Conservation (phyloP, 2,113 vertebrate genomes). For the Leucosticte australis region DNA sequence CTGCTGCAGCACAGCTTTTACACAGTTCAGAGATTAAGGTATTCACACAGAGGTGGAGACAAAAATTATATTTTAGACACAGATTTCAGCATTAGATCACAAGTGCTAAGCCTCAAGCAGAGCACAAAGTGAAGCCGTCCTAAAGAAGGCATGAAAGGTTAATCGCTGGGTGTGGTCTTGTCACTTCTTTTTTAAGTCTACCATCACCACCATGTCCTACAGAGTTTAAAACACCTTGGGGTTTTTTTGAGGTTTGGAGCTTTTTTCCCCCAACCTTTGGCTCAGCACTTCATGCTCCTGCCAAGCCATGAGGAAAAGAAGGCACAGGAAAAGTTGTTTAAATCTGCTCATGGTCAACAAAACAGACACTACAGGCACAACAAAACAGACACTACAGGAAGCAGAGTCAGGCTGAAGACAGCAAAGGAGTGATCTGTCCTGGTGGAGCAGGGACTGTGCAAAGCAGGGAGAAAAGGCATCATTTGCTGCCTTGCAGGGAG, state of each 20-base stretch:
- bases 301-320: background rate
- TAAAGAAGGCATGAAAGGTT: background rate
- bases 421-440: background rate
- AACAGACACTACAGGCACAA: background rate
- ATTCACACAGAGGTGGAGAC: background rate
- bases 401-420: background rate
- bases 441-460: background rate
- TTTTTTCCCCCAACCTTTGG: background rate
- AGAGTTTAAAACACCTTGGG: background rate
- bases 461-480: background rate
- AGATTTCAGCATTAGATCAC: background rate
- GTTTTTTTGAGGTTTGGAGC: rapidly evolving
- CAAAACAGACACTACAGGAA: background rate
- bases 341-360: background rate
- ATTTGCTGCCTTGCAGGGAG: background rate
- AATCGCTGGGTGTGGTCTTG: background rate
- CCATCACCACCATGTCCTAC: rapidly evolving
- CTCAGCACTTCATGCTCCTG: background rate
- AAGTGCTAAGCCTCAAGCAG: background rate
- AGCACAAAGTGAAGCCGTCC: background rate
- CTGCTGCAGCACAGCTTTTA: background rate
- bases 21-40: background rate
- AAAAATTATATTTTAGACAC: background rate
- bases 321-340: background rate
- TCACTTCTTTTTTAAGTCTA: background rate